Evolutionary conservation across 1,140 invertebrate species (phyloP).

Genomic region (Palaemon carinicauda): DNA sequence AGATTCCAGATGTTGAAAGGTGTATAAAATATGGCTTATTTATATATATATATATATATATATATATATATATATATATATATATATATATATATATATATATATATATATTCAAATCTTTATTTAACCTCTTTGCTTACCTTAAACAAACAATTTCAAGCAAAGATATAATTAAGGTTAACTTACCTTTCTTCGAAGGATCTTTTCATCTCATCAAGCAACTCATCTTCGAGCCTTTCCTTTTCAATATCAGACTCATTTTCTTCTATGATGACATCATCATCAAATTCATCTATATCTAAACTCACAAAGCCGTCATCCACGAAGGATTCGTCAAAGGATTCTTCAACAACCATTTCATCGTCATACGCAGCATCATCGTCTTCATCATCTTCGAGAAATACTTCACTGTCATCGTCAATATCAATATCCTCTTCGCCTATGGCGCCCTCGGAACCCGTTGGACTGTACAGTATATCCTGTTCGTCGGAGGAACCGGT

Average conservation of each 20-base stretch:
- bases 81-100: too few relatives aligned
- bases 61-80: too few relatives aligned
- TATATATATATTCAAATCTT: too few relatives aligned
- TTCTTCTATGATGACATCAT: slow-evolving; percentile 43
- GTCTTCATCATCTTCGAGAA: neutral
- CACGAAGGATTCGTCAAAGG: slow-evolving; percentile 40
- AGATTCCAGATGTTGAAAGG: too few relatives aligned
- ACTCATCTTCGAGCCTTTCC: slow-evolving; percentile 34
- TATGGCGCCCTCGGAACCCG: too few relatives aligned
- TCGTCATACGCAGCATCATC: slow-evolving; percentile 22
- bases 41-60: too few relatives aligned
- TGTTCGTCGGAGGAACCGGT: slow-evolving; percentile 7
- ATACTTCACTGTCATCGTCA: neutral
- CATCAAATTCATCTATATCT: slow-evolving; percentile 39
- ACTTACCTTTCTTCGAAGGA: slow-evolving; percentile 11
- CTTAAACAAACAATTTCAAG: too few relatives aligned
- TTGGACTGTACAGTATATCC: neutral
- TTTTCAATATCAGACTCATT: slow-evolving; percentile 36
- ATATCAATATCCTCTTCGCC: neutral
- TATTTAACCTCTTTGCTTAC: too few relatives aligned
- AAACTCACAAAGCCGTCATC: slow-evolving; percentile 46
- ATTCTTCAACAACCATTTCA: slow-evolving; percentile 17
- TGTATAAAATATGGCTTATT: too few relatives aligned
- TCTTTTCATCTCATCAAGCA: slow-evolving; percentile 23
- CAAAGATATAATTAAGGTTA: neutral